A percentile compares a stretch with the other conserved stretches of the same genome.
Evolutionary conservation across 2,888 invertebrate species (phyloP).

Genomic region (Oscheius sp.): DNA sequence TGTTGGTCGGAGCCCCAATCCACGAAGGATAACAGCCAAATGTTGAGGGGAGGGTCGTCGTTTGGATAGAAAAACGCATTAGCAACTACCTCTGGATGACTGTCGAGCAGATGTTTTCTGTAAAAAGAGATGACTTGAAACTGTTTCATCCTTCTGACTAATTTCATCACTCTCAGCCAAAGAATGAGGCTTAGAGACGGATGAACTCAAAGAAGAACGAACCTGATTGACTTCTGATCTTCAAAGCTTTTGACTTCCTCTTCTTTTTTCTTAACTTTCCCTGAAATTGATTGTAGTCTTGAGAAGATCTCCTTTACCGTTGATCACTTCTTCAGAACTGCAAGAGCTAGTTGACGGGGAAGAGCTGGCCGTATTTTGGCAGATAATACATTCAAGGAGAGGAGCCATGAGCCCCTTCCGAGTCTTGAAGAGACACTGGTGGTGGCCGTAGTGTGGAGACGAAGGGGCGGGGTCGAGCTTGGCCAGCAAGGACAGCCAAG

Average conservation of each 20-base stretch:
- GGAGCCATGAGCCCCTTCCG: constrained; percentile 1
- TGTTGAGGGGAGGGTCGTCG: neutral
- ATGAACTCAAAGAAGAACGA: neutral
- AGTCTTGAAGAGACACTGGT: constrained; percentile 2
- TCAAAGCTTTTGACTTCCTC: neutral
- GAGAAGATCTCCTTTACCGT: neutral
- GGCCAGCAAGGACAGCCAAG: constrained; percentile 3
- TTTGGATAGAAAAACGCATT: constrained; percentile 27
- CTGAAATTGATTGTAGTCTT: neutral
- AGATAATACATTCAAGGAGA: constrained; percentile 13
- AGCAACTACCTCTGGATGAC: constrained; percentile 7
- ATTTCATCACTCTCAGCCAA: neutral
- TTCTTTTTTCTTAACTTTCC: neutral
- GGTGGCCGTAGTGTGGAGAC: neutral
- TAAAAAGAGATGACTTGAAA: neutral
- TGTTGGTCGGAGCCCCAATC: neutral
- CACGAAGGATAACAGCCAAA: constrained; percentile 28
- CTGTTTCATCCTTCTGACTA: neutral
- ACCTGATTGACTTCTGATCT: constrained; percentile 8
- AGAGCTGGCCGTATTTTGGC: neutral
- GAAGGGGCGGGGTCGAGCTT: neutral
- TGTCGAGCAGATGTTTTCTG: constrained; percentile 20
- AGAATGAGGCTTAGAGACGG: too few relatives aligned
- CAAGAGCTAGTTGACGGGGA: neutral
- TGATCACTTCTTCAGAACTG: neutral